Evolutionary conservation across 2,113 vertebrate species (phyloP).

Genomic region (Recurvirostra avosetta): DNA sequence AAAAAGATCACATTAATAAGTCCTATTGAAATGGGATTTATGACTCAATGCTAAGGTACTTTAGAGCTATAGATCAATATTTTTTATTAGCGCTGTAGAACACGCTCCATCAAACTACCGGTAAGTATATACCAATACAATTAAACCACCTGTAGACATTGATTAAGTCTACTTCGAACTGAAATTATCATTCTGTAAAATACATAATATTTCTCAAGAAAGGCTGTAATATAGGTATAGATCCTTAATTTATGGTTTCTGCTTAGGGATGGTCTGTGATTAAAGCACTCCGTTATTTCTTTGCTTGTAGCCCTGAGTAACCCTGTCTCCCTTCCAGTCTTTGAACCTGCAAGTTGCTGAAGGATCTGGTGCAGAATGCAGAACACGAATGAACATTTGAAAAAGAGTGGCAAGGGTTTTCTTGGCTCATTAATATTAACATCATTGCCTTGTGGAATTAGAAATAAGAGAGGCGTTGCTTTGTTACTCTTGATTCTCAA

Average conservation of each 20-base stretch:
- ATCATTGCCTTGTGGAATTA: neutral
- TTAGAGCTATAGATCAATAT: neutral
- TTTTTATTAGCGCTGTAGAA: conserved; percentile 4
- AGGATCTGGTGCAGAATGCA: neutral
- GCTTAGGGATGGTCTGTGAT: neutral
- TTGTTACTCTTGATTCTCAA: neutral
- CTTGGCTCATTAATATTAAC: neutral
- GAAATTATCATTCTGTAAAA: neutral
- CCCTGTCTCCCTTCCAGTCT: neutral
- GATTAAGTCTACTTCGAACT: neutral
- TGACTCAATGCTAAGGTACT: neutral
- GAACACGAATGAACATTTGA: neutral
- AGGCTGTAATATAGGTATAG: neutral
- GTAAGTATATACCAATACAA: neutral
- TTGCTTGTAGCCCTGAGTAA: neutral
- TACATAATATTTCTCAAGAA: neutral
- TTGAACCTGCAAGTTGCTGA: neutral
- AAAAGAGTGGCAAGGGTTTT: neutral
- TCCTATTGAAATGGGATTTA: neutral
- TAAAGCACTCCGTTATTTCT: neutral
- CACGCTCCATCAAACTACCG: neutral
- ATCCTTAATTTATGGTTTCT: neutral
- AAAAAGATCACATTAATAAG: neutral
- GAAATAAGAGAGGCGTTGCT: neutral
- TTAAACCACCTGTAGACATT: neutral